These are phyloP conservation scores for Parnassius smintheus DNA, from an alignment of 2,888 invertebrate species.

Conservation along the genomic window DNA sequence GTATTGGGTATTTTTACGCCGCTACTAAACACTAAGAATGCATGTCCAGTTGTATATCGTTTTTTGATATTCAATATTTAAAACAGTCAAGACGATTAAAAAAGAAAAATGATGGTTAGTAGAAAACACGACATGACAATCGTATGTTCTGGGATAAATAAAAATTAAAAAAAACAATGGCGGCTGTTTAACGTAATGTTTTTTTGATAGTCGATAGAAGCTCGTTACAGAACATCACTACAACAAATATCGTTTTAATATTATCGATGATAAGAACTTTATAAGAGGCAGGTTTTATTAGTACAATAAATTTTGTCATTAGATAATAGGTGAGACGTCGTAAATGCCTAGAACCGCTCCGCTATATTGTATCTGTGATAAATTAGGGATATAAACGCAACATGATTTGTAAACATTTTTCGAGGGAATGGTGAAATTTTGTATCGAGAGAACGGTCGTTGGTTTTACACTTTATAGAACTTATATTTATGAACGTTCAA, in stretches of 20 bases:
- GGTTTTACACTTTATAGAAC: slow-evolving; percentile 5
- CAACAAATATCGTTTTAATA: slow-evolving; percentile 1
- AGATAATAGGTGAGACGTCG: slow-evolving; percentile 10
- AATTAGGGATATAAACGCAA: slow-evolving; percentile 14
- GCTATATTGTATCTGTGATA: slow-evolving; percentile 9
- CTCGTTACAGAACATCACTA: slow-evolving; percentile 17
- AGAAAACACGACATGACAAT: too few relatives aligned
- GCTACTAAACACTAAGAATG: too few relatives aligned
- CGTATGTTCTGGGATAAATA: too few relatives aligned
- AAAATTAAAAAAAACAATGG: too few relatives aligned
- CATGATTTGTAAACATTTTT: slow-evolving; percentile 13
- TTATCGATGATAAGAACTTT: slow-evolving; percentile 5
- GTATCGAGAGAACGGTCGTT: slow-evolving; percentile 3
- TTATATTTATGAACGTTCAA: slow-evolving; percentile 1
- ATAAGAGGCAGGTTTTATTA: slow-evolving; percentile 11
- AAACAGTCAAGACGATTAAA: too few relatives aligned
- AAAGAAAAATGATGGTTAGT: too few relatives aligned
- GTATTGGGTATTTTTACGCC: too few relatives aligned
- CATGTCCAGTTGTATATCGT: too few relatives aligned
- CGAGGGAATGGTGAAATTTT: not conserved
- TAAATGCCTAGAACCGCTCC: slow-evolving; percentile 2
- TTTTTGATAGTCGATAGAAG: not conserved
- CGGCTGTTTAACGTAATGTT: too few relatives aligned
- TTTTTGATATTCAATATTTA: too few relatives aligned
- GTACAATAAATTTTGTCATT: slow-evolving; percentile 13